Conservation (phyloP, 1,140 invertebrate species). For the Formica exsecta region DNA sequence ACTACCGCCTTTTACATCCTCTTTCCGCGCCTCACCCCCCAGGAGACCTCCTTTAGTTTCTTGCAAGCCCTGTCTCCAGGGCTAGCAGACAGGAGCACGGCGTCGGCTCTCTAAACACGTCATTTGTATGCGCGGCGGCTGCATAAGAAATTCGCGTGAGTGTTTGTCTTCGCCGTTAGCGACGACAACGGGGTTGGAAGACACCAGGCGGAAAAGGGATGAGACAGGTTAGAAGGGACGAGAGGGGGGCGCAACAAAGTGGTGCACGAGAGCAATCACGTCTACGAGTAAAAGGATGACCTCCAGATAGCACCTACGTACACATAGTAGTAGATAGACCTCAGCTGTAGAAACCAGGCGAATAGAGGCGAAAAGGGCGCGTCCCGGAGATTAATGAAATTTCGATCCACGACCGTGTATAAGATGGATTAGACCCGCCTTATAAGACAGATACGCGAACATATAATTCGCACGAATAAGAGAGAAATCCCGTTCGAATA, state of each 20-base stretch:
- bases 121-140: conserved; percentile 80
- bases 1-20: conserved; percentile 28
- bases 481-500: background rate
- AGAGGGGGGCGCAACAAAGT: conserved; percentile 35
- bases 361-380: conserved; percentile 7
- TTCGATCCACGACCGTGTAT: conserved; percentile 46
- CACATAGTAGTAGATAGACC: conserved; percentile 37
- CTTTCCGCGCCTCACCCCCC: conserved; percentile 32
- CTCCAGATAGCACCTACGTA: conserved; percentile 40
- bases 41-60: conserved; percentile 13
- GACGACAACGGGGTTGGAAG: conserved; percentile 23
- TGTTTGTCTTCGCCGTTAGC: conserved; percentile 78
- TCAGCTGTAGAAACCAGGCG: conserved; percentile 37
- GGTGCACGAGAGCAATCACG: conserved; percentile 62
- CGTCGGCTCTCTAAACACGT: conserved; percentile 77
- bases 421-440: conserved; percentile 45
- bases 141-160: conserved; percentile 81
- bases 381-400: conserved; percentile 72
- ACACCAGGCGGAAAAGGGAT: conserved; percentile 42
- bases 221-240: background rate
- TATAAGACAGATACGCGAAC: conserved; percentile 36
- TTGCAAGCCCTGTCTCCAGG: conserved; percentile 48
- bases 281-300: conserved; percentile 55
- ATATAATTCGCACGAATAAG: conserved; percentile 15
- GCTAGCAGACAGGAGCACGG: conserved; percentile 47